Conservation (phyloP, 2,888 invertebrate genomes). For the Drosophila neutralis region DNA sequence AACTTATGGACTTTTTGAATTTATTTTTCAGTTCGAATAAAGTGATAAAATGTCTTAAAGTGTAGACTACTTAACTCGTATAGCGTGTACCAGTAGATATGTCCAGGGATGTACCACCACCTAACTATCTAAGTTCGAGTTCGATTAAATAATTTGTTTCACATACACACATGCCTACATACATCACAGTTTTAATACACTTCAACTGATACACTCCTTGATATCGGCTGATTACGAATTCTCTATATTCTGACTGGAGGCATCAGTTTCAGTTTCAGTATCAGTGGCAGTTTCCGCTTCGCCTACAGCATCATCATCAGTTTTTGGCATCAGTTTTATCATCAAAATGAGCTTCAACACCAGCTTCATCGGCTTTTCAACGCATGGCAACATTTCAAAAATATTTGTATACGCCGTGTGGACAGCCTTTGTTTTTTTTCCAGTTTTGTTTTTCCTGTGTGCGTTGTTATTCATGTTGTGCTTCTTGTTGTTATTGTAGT, state of each 20-base stretch:
- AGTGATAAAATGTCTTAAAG: background rate
- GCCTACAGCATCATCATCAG: background rate
- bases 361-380: slow-evolving; percentile 46
- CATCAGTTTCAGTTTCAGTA: background rate
- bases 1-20: background rate
- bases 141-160: background rate
- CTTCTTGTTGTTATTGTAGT: slow-evolving; percentile 25
- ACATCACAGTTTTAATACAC: no score
- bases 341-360: slow-evolving; percentile 24
- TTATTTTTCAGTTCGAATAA: background rate
- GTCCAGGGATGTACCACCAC: background rate
- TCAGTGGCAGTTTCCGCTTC: background rate
- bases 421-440: slow-evolving; percentile 40
- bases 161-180: no score
- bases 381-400: slow-evolving; percentile 23
- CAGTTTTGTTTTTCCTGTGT: slow-evolving; percentile 8
- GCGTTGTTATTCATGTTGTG: slow-evolving; percentile 39
- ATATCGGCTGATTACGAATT: slow-evolving; percentile 2
- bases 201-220: background rate
- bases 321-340: slow-evolving; percentile 17
- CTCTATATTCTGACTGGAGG: background rate
- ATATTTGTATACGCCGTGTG: slow-evolving; percentile 56
- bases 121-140: background rate
- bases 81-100: background rate
- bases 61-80: background rate